Evolutionary conservation across 2,113 vertebrate genomes (phyloP).

Genomic region (Silurus meridionalis): DNA sequence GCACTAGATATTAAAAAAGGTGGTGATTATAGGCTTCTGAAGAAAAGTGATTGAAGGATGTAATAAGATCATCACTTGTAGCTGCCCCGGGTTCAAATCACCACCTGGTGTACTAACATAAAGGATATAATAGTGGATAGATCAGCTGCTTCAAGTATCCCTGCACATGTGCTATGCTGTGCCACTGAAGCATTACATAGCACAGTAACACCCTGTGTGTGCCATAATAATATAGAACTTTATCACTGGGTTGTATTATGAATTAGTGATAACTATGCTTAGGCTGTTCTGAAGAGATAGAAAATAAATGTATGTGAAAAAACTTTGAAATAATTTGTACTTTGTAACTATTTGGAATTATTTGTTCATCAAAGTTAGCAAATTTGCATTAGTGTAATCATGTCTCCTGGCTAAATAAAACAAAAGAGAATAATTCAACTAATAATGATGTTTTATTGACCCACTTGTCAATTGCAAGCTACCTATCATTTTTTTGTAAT

Average conservation of each 20-base stretch:
- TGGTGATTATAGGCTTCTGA: neutral
- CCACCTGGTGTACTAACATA: slow-evolving; percentile 2
- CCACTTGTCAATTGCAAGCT: neutral
- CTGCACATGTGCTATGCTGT: neutral
- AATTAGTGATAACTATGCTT: neutral
- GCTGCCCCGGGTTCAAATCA: neutral
- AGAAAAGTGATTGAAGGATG: slow-evolving; percentile 1
- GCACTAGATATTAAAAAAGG: neutral
- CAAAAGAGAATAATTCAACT: neutral
- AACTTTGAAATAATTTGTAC: too few relatives aligned
- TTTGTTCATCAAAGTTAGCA: neutral
- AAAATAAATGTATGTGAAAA: neutral
- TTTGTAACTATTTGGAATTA: neutral
- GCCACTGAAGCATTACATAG: neutral
- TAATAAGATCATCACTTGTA: neutral
- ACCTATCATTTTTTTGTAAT: neutral
- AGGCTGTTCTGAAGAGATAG: neutral
- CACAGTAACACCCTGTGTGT: neutral
- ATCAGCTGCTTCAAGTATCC: slow-evolving; percentile 27
- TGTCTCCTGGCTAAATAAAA: neutral
- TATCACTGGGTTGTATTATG: neutral
- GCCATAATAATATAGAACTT: neutral
- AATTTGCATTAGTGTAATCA: neutral
- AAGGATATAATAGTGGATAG: slow-evolving; percentile 8
- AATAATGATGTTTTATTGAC: neutral